A percentile compares a stretch with the other conserved stretches of the same genome.
phyloP scores from a whole-genome alignment of 1,140 invertebrate genomes.

The Diuraphis noxia region DNA sequence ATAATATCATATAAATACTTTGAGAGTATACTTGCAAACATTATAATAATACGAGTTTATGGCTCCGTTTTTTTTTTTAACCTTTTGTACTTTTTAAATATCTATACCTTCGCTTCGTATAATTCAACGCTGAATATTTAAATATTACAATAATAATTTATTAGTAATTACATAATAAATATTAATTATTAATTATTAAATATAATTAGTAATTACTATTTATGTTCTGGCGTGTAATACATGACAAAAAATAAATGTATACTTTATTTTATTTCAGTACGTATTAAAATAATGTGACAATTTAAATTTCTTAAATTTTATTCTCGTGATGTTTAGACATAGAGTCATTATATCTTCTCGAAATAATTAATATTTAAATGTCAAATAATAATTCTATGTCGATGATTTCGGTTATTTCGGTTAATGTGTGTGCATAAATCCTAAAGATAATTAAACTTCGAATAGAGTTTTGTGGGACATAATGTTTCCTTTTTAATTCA shows the following conservation, averaged over 20 bases:
- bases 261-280: neutral
- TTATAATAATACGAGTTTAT: neutral
- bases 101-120: neutral
- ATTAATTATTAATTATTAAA: neutral
- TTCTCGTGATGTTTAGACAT: neutral
- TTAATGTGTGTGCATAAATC: conserved; percentile 17
- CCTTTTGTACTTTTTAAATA: neutral
- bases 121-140: neutral
- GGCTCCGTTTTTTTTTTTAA: neutral
- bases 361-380: conserved; percentile 30
- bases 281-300: neutral
- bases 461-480: neutral
- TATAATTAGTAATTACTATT: neutral
- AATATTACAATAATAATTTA: neutral
- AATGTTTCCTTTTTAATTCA: neutral
- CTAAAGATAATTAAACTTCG: neutral
- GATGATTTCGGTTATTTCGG: conserved; percentile 20
- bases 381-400: conserved; percentile 9
- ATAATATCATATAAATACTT: neutral
- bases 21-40: neutral
- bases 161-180: neutral
- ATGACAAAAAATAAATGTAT: neutral
- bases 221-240: neutral
- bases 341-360: neutral
- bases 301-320: neutral